Percentiles rank a stretch among this genome's conserved stretches.
Conservation (phyloP, 53 echinoderm and acorn worm species). For the Holothuria leucospilota region DNA sequence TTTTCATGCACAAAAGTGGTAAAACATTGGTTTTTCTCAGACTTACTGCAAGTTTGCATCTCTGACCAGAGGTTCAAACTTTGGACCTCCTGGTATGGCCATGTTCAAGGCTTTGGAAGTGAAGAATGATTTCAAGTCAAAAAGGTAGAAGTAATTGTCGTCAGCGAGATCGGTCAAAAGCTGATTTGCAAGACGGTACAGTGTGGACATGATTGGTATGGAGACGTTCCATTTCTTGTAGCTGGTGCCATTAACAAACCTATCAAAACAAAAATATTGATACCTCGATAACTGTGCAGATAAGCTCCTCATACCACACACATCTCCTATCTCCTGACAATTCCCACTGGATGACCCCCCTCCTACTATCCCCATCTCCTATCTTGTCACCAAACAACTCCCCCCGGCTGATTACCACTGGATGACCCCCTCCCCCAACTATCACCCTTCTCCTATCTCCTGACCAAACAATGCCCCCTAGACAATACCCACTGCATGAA, state of each 20-base stretch:
- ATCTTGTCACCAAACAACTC: too few relatives aligned
- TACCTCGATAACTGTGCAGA: too few relatives aligned
- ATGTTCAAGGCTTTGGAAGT: conserved; percentile 99
- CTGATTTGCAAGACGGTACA: conserved; percentile 96
- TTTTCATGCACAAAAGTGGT: not conserved
- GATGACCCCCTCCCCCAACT: too few relatives aligned
- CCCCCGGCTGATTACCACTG: too few relatives aligned
- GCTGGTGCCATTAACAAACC: conserved; percentile 95
- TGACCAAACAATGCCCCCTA: too few relatives aligned
- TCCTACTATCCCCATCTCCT: too few relatives aligned
- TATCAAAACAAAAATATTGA: not conserved
- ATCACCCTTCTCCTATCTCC: too few relatives aligned
- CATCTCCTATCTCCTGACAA: too few relatives aligned
- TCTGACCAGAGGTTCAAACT: conserved; percentile 98
- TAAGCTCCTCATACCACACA: too few relatives aligned
- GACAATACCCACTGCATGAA: too few relatives aligned
- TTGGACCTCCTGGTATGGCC: conserved; percentile 98
- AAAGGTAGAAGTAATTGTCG: conserved; percentile 99
- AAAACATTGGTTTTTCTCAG: not conserved
- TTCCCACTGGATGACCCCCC: too few relatives aligned
- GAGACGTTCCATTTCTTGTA: conserved; percentile 94
- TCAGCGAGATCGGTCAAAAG: conserved; percentile 95
- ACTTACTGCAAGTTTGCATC: conserved; percentile 96
- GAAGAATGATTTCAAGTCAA: conserved; percentile 99
- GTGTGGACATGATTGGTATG: conserved; percentile 94